phyloP scores from a whole-genome alignment of 2,797 vertebrate genomes.

The Hylomyscus alleni region DNA sequence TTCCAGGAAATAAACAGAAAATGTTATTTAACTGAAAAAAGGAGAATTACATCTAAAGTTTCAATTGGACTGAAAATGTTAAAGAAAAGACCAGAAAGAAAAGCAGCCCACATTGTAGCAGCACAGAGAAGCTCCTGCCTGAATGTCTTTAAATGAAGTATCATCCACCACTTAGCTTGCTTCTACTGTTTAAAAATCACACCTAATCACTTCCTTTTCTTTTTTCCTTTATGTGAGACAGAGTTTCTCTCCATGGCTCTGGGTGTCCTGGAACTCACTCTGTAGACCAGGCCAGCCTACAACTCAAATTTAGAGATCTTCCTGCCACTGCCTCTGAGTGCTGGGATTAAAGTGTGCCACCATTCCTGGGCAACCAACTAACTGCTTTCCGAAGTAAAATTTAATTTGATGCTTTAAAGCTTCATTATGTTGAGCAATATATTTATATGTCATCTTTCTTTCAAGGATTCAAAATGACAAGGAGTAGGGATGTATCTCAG shows the following conservation, averaged over 20 bases:
- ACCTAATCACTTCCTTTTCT: background rate
- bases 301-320: no score
- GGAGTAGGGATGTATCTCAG: background rate
- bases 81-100: conserved; percentile 43
- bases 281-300: background rate
- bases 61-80: conserved; percentile 18
- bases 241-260: no score
- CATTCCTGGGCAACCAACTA: background rate
- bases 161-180: background rate
- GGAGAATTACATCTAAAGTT: background rate
- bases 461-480: background rate
- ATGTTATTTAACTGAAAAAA: conserved; percentile 56
- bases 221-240: background rate
- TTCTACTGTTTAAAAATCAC: background rate
- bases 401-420: background rate
- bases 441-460: conserved; percentile 2
- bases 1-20: conserved; percentile 17
- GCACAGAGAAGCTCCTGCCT: background rate
- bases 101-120: conserved; percentile 26
- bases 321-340: no score
- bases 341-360: no score
- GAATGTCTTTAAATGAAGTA: background rate
- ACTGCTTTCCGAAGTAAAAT: background rate
- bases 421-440: conserved; percentile 39
- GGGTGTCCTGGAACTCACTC: background rate